phyloP scores from a whole-genome alignment of 2,888 invertebrate genomes.

The Coelinius sp. region DNA sequence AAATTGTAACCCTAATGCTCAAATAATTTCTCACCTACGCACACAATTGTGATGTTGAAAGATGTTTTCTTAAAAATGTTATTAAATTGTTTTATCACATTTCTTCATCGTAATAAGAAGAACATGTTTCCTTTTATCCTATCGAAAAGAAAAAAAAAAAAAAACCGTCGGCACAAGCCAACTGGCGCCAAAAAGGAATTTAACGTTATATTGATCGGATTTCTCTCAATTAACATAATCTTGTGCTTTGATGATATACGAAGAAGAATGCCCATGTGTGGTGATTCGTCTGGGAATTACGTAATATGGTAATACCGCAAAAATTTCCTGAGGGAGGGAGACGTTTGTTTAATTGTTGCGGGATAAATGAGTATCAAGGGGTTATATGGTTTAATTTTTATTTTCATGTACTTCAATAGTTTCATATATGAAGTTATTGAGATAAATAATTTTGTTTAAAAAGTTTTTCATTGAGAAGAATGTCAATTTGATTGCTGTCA shows the following conservation, averaged over 20 bases:
- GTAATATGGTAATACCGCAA: conserved; percentile 39
- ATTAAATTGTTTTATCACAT: conserved; percentile 25
- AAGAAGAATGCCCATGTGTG: conserved; percentile 13
- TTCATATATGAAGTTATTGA: background rate
- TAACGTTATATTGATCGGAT: conserved; percentile 33
- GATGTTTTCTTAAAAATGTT: background rate
- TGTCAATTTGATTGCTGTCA: too few species aligned
- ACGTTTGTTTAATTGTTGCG: background rate
- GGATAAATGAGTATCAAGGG: background rate
- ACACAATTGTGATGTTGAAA: conserved; percentile 14
- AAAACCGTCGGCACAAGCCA: background rate
- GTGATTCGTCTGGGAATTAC: too few species aligned
- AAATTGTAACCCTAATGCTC: background rate
- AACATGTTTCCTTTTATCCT: conserved; percentile 39
- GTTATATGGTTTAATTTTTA: background rate
- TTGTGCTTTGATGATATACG: conserved; percentile 22
- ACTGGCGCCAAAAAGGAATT: conserved; percentile 22
- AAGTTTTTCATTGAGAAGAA: background rate
- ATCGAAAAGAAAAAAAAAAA: too few species aligned
- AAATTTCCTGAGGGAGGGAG: conserved; percentile 23
- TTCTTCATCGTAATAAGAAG: conserved; percentile 9
- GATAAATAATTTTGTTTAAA: background rate
- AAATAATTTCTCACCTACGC: background rate
- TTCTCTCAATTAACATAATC: conserved; percentile 49
- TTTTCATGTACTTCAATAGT: background rate